A percentile compares a stretch with the other conserved stretches of the same genome.
Conservation (phyloP, 2,888 invertebrate genomes). For the Drosophila meridionalis region DNA sequence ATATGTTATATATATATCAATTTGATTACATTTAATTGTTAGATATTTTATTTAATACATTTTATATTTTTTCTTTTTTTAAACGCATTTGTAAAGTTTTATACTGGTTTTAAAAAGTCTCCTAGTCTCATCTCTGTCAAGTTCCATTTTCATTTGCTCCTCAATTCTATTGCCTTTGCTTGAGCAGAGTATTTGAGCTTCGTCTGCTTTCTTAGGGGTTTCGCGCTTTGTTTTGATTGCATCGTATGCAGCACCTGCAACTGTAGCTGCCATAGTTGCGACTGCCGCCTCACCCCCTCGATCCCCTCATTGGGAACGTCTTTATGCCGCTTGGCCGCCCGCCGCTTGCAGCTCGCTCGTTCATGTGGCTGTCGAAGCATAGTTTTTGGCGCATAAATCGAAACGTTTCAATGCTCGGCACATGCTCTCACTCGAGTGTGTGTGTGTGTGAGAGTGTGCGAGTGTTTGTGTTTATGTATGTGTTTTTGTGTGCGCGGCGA, state of each 20-base stretch:
- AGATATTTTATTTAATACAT: too few species aligned
- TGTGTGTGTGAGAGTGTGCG: conserved; percentile 6
- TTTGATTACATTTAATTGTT: too few species aligned
- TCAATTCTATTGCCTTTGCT: not conserved
- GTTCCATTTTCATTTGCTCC: not conserved
- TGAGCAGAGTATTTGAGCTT: conserved; percentile 49
- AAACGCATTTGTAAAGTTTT: too few species aligned
- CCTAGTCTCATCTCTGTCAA: not conserved
- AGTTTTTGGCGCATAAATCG: conserved; percentile 83
- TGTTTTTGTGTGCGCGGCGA: conserved; percentile 18
- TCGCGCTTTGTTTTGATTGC: conserved; percentile 71
- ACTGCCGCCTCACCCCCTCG: not conserved
- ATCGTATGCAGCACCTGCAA: conserved; percentile 71
- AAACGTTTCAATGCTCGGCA: conserved; percentile 76
- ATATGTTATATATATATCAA: too few species aligned
- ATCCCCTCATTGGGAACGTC: conserved; percentile 1
- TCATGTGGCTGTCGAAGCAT: conserved; percentile 82
- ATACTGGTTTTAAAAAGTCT: not conserved
- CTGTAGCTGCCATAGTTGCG: conserved; percentile 32
- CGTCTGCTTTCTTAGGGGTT: conserved; percentile 10
- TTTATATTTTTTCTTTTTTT: too few species aligned
- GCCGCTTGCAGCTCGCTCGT: conserved; percentile 67
- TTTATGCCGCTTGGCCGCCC: conserved; percentile 32
- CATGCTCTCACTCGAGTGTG: conserved; percentile 35
- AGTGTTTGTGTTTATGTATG: conserved; percentile 16